phyloP scores from a whole-genome alignment of 1,140 invertebrate genomes.

The Bombyx mori region ASM3026992v2 NC_085116.1:1515001-1515500 shows the following conservation, averaged over 20 bases:
- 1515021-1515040: too few relatives aligned
- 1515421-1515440: constrained; percentile 7
- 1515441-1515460: constrained; percentile 24
- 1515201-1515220: constrained; percentile 20
- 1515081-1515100: too few relatives aligned
- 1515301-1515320: constrained; percentile 68
- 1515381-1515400: background rate
- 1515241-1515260: constrained; percentile 67
- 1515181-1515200: constrained; percentile 64
- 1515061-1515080: too few relatives aligned
- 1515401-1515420: constrained; percentile 9
- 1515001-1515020: too few relatives aligned
- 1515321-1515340: constrained; percentile 67
- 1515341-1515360: constrained; percentile 65
- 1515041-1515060: too few relatives aligned
- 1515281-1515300: constrained; percentile 71
- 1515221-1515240: constrained; percentile 44
- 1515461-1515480: constrained; percentile 38
- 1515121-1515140: constrained; percentile 8
- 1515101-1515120: background rate
- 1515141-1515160: constrained; percentile 20
- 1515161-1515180: constrained; percentile 27
- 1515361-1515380: constrained; percentile 5
- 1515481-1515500: constrained; percentile 53
- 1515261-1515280: constrained; percentile 65